phyloP scores from a whole-genome alignment of 2,113 vertebrate genomes.

The Chaetops frenatus region DNA sequence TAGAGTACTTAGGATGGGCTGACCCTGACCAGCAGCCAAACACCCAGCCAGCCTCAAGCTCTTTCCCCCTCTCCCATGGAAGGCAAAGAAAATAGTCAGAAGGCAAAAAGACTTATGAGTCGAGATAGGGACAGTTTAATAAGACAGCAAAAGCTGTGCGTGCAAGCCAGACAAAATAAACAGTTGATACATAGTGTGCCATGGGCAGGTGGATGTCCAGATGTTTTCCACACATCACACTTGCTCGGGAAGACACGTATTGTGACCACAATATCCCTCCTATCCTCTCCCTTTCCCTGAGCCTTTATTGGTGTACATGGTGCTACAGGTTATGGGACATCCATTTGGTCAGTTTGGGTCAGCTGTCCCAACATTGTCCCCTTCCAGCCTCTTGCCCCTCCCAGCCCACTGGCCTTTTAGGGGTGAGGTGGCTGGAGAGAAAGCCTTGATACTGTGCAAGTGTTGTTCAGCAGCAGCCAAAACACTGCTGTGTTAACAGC shows the following conservation, averaged over 20 bases:
- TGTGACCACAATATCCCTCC: neutral
- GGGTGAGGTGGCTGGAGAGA: neutral
- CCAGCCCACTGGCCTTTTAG: neutral
- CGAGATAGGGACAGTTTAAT: neutral
- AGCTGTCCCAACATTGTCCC: neutral
- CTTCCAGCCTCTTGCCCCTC: neutral
- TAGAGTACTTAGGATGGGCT: neutral
- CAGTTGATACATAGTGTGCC: neutral
- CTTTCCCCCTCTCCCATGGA: neutral
- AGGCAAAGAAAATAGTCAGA: neutral
- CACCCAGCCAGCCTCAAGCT: neutral
- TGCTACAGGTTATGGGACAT: neutral
- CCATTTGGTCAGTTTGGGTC: neutral
- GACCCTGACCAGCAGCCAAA: neutral
- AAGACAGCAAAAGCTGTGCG: neutral
- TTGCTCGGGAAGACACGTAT: neutral
- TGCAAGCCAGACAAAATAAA: neutral
- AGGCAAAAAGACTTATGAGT: neutral
- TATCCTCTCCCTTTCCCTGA: neutral
- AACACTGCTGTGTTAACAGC: neutral
- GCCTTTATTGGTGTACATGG: neutral
- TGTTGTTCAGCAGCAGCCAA: neutral
- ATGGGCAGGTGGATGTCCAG: neutral
- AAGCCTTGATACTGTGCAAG: neutral
- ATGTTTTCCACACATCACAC: fast-evolving